Evolutionary conservation across 2,797 vertebrate species (phyloP), one percentile per base, ranked within the genome.

Genomic region (Luscinia luscinia): DNA sequence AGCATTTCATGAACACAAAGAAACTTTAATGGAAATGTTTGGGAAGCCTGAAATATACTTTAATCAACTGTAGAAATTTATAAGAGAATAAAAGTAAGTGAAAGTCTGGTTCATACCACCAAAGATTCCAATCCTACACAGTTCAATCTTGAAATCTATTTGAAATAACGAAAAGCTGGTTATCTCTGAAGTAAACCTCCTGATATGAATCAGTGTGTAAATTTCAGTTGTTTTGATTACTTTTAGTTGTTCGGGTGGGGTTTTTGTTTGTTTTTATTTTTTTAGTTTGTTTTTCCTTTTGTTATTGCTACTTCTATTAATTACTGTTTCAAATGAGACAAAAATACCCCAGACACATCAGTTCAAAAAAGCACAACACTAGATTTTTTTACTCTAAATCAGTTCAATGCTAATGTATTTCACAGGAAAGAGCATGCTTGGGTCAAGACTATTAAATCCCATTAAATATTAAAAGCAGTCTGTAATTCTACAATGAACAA

Each of bases 41-140:
- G 46, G 27, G 45, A 87, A 89, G 58, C 9, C 23, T 81, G 76
- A 86, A 91, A 58, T 72, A 51, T 17, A 38, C 27, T 83, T 89
- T 61, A 89, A 91, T 86, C 89, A 92, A 87, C 18, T 64, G 57
- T 86, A 88, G 58, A 76, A 55, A 81, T 86, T 86, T 89, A 77
- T 77, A 63, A 67, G 45, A 26, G 64, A 73, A 77, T 55, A 81
- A 67, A 89, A 92, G 16, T 32, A 75, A 88, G 63, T 52, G 41
- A 64, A 79, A 80, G 61, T 72, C 77, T 88, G 48, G 36, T 52
- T 73, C 51, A 58, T 72, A 40, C 28, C 49, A 67, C 22, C 46
- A 58, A 83, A 74, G 26, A 64, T 62, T 78, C 21, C 20, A 69
- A 8, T 78, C 75, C 54, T 28, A 43, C 11, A 46, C 30, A 84